A percentile compares a stretch with the other conserved stretches of the same genome.
Conservation (phyloP, 2,113 vertebrate species). For the Sorex fumeus region DNA sequence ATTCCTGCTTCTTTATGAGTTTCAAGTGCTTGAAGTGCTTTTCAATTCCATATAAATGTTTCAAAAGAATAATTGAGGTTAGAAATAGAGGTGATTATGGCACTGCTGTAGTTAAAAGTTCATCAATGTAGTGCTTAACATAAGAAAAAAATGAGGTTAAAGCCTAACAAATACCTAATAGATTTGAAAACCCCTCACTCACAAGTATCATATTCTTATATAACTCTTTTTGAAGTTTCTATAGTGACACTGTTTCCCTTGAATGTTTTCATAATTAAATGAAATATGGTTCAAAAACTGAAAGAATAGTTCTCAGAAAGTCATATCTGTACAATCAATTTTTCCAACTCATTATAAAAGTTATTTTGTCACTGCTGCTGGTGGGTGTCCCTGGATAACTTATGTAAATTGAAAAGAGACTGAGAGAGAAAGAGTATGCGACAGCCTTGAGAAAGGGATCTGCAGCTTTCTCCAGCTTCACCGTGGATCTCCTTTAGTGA, state of each 20-base stretch:
- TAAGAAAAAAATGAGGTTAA: conserved; percentile 24
- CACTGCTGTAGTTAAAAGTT: not conserved
- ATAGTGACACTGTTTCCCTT: not conserved
- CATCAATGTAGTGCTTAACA: not conserved
- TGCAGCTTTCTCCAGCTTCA: too few relatives aligned
- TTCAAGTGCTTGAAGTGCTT: not conserved
- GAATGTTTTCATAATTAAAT: conserved; percentile 55
- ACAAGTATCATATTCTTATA: not conserved
- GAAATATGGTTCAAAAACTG: conserved; percentile 31
- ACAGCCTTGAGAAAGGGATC: too few relatives aligned
- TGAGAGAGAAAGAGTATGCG: too few relatives aligned
- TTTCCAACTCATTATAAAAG: conserved; percentile 30
- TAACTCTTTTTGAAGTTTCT: conserved; percentile 58
- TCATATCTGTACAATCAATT: not conserved
- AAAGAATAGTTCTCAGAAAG: conserved; percentile 58
- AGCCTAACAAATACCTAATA: not conserved
- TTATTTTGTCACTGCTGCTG: conserved; percentile 16
- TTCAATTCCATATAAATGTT: not conserved
- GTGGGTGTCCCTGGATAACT: too few relatives aligned
- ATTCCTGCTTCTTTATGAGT: not conserved
- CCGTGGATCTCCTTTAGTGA: not conserved
- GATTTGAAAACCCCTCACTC: conserved; percentile 44
- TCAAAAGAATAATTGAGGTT: conserved; percentile 17
- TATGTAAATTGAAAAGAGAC: too few relatives aligned
- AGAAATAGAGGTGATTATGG: not conserved